phyloP scores from a whole-genome alignment of 2,797 vertebrate species.

The Bovichtus diacanthus region DNA sequence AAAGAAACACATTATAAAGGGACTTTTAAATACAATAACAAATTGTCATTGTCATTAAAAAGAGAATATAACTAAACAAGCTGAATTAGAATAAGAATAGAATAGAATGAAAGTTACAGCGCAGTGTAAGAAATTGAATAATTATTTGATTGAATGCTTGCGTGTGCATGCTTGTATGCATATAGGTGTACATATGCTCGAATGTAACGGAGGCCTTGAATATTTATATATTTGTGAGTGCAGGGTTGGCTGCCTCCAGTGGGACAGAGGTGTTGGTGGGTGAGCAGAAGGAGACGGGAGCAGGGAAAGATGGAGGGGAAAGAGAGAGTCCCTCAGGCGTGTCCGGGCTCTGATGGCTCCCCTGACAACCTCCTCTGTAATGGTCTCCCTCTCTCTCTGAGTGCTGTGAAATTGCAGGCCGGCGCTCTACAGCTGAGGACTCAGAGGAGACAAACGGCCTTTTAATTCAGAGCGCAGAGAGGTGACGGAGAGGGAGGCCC shows the following conservation, averaged over 20 bases:
- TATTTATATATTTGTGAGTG: constrained; percentile 67
- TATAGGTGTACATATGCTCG: constrained; percentile 39
- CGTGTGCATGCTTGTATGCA: constrained; percentile 26
- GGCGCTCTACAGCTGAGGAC: constrained; percentile 88
- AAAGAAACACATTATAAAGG: too few relatives aligned
- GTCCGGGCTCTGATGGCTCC: constrained; percentile 85
- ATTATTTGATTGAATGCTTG: too few relatives aligned
- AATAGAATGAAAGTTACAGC: too few relatives aligned
- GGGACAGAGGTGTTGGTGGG: constrained; percentile 77
- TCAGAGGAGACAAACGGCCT: constrained; percentile 89
- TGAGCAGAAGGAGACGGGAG: constrained; percentile 65
- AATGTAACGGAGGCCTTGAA: constrained; percentile 44
- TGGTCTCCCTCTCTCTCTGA: constrained; percentile 86
- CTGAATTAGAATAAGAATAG: too few relatives aligned
- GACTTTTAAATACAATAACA: too few relatives aligned
- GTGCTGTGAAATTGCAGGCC: constrained; percentile 88
- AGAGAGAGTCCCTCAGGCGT: constrained; percentile 78
- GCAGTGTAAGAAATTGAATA: too few relatives aligned
- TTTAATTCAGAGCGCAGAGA: constrained; percentile 88
- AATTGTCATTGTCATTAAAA: too few relatives aligned
- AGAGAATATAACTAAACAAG: too few relatives aligned
- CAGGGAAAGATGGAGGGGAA: constrained; percentile 72
- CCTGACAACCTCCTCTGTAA: constrained; percentile 88
- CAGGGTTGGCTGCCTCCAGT: constrained; percentile 64
- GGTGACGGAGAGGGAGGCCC: constrained; percentile 87